phyloP scores from a whole-genome alignment of 1,140 invertebrate species.

The Lordiphosa clarofinis region DNA sequence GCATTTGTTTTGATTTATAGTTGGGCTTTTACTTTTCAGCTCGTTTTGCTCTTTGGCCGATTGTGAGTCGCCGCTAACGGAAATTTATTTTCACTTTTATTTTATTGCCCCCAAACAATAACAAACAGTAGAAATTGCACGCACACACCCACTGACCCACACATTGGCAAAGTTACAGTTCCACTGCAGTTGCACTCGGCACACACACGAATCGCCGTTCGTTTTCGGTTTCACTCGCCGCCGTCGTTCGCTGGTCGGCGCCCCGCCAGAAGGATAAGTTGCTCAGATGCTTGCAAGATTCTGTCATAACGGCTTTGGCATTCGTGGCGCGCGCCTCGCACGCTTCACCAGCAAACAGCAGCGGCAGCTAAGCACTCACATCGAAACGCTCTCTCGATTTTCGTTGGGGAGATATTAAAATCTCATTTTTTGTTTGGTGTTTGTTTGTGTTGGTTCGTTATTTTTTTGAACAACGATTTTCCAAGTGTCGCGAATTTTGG shows the following conservation, averaged over 20 bases:
- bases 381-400: neutral
- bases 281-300: conserved; percentile 68
- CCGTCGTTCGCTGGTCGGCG: conserved; percentile 13
- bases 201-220: conserved; percentile 6
- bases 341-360: conserved; percentile 36
- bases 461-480: neutral
- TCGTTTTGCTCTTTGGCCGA: no score
- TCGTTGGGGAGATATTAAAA: no score
- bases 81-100: conserved; percentile 63
- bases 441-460: no score
- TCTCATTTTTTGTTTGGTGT: no score
- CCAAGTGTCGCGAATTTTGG: no score
- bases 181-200: conserved; percentile 53
- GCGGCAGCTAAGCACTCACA: conserved; percentile 3
- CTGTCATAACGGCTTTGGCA: conserved; percentile 77
- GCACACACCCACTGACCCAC: conserved; percentile 5
- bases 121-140: conserved; percentile 30
- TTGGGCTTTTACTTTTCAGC: no score
- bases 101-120: conserved; percentile 35
- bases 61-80: conserved; percentile 37
- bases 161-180: neutral
- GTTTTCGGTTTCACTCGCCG: conserved; percentile 4
- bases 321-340: conserved; percentile 69
- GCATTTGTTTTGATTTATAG: no score
- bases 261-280: conserved; percentile 60